Base-by-base conservation (phyloP, 2,113 vertebrate genomes). In the Trinectes maculatus region DNA sequence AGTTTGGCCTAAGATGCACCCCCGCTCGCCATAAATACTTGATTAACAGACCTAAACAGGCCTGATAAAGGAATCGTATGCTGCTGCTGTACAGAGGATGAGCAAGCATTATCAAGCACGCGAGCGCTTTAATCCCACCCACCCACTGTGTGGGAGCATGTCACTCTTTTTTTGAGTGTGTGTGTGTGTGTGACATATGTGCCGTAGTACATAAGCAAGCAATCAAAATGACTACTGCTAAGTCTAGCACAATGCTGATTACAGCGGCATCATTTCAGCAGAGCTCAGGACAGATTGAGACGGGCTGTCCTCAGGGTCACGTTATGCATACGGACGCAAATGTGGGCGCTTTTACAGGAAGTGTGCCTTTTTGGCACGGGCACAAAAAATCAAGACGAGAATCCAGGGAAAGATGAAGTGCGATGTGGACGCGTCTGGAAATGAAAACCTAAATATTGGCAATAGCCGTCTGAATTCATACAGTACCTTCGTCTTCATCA, bases 401-500 rank as follows among this genome's bases (percentile, higher is more conserved):
- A 43, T 9, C 37, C 65, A 34, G 31, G 6, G 21, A 26, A 31
- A 61, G 52, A 60, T 43, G 33, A 37, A 56, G 19, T 46, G 51
- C 33, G 67, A 37, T 40, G 18, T 21, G 1, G 2, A 74, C 67
- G 77, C 36, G 8, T 49, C 0, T 58, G 53, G 31, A 6, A 68
- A 69, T 26, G 26, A 39, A 63, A 71, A 77, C 46, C 42, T 82
- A 29, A 39, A 12, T 24, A 57, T 56, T 25, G 28, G 22, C 65
- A 69, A 39, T 22, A 37, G 51, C 24, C 59, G 67, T 58, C 25
- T 70, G 16, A 28, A 48, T 67, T 59, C 65, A 33, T 60, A n/a
- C n/a, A n/a, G 10, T 87, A 96, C 95, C 94, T 93, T 96, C 94
- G 67, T 97, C 95, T 66, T 92, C 93, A 39, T 96, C 95, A n/a